A percentile compares a stretch with the other conserved stretches of the same genome.
These are phyloP conservation scores for Nomada fabriciana DNA, from an alignment of 2,888 invertebrate species.

Conservation along the genomic window DNA sequence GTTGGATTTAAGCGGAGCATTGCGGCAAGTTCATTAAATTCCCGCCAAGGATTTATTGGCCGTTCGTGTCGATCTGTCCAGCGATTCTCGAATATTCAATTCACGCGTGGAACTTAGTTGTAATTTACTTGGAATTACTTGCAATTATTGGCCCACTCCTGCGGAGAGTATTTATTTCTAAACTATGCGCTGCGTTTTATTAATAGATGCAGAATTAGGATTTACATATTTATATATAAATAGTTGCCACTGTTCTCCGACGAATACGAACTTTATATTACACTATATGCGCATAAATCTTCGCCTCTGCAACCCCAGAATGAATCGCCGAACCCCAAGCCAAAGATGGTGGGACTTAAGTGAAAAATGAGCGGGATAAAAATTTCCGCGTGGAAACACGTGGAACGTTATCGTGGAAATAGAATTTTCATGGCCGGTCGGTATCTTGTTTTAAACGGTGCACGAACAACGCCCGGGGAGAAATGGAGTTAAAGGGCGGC, in stretches of 20 bases:
- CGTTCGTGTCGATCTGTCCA: constrained; percentile 66
- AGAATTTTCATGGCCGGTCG: constrained; percentile 18
- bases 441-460: constrained; percentile 21
- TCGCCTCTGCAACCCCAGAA: not conserved
- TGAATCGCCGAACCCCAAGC: constrained; percentile 7
- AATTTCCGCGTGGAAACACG: constrained; percentile 8
- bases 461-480: constrained; percentile 8
- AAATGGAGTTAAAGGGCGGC: constrained; percentile 35
- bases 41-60: constrained; percentile 76
- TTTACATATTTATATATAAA: not conserved
- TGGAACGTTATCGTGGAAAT: not conserved
- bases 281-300: constrained; percentile 3
- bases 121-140: not conserved
- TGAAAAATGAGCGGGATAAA: constrained; percentile 14
- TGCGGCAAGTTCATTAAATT: constrained; percentile 78
- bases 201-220: no score
- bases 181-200: no score
- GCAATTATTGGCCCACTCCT: not conserved
- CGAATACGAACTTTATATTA: constrained; percentile 3
- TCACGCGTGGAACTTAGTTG: not conserved
- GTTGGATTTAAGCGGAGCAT: constrained; percentile 57
- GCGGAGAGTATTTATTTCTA: not conserved
- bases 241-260: constrained; percentile 17
- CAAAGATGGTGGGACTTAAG: not conserved
- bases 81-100: constrained; percentile 12